A percentile compares a stretch with the other conserved stretches of the same genome.
phyloP scores from a whole-genome alignment of 2,888 invertebrate species.

The Aproaerema taeniolella region DNA sequence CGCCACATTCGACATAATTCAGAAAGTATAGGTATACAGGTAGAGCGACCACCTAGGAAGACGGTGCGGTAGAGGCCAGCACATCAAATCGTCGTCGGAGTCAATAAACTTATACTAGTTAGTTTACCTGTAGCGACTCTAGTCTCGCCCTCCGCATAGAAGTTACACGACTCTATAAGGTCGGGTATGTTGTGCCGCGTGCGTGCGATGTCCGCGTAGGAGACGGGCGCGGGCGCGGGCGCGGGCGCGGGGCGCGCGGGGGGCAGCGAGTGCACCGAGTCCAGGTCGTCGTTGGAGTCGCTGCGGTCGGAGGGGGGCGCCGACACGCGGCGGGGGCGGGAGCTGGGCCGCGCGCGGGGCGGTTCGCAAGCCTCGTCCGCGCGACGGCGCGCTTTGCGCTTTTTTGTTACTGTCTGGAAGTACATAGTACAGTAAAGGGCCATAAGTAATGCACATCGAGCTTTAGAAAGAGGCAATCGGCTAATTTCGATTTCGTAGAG shows the following conservation, averaged over 20 bases:
- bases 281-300: slow-evolving; percentile 88
- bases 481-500: no score
- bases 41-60: no score
- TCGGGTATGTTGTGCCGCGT: slow-evolving; percentile 68
- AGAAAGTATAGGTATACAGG: no score
- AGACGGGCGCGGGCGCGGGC: slow-evolving; percentile 40
- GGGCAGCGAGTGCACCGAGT: slow-evolving; percentile 91
- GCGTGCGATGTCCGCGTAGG: slow-evolving; percentile 91
- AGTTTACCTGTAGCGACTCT: no score
- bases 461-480: no score
- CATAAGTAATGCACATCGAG: no score
- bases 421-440: no score
- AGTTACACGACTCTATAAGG: slow-evolving; percentile 72
- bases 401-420: slow-evolving; percentile 90
- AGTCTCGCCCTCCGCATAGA: slow-evolving; percentile 54
- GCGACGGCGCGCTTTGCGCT: slow-evolving; percentile 83
- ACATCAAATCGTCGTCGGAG: no score
- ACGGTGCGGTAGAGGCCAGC: no score
- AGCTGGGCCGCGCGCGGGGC: slow-evolving; percentile 21
- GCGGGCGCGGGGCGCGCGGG: slow-evolving; percentile 68
- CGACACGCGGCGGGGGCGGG: slow-evolving; percentile 77
- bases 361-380: slow-evolving; percentile 48
- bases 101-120: no score
- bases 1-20: no score
- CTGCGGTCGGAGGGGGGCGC: slow-evolving; percentile 89